Conservation (phyloP, 2,797 vertebrate genomes). For the Coluber constrictor region DNA sequence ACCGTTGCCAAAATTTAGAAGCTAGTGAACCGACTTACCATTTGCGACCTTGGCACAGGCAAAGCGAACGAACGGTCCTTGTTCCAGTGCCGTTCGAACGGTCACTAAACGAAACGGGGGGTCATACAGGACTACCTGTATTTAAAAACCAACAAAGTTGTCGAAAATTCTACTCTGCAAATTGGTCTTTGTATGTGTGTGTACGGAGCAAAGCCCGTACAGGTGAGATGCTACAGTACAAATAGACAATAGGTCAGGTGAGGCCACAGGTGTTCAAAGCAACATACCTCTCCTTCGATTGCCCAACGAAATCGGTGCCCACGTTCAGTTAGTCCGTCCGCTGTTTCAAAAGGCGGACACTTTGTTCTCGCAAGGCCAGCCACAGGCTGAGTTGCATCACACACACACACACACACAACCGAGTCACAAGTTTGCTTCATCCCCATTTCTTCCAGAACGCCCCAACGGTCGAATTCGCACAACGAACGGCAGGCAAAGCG, state of each 20-base stretch:
- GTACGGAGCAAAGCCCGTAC: neutral
- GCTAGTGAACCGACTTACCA: neutral
- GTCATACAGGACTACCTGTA: neutral
- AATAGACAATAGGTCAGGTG: neutral
- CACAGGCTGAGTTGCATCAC: neutral
- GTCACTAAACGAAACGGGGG: neutral
- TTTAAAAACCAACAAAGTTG: accelerated
- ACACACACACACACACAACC: neutral
- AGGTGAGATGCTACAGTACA: neutral
- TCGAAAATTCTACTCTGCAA: neutral
- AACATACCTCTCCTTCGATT: neutral
- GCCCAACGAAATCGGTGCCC: neutral
- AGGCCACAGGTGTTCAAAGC: neutral
- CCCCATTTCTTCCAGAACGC: neutral
- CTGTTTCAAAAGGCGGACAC: neutral
- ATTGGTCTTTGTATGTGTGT: neutral
- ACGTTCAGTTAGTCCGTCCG: neutral
- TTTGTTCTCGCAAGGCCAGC: neutral
- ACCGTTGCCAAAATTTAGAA: neutral
- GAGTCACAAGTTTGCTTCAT: neutral
- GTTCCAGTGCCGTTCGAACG: neutral
- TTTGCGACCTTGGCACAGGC: neutral
- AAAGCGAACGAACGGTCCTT: neutral
- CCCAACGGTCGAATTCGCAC: neutral
- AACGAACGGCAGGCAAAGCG: too few relatives aligned